Percentiles rank a stretch among this genome's conserved stretches.
Conservation (phyloP, 2,113 vertebrate species). For the Ptyas mucosa region DNA sequence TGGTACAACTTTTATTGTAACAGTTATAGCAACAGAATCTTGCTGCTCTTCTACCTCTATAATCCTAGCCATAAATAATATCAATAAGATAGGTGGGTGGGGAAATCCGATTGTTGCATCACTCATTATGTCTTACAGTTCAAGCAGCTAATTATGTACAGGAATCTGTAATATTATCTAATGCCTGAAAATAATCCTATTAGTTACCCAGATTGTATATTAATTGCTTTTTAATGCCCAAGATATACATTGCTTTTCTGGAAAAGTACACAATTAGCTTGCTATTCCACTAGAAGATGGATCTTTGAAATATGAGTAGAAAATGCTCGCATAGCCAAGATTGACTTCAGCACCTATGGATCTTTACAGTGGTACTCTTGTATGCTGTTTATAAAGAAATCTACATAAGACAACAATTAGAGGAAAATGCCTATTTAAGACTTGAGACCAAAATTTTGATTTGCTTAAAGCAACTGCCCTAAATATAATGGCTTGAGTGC, state of each 20-base stretch:
- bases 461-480: background rate
- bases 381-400: background rate
- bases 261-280: background rate
- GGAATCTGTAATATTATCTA: background rate
- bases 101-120: background rate
- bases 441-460: slow-evolving; percentile 17
- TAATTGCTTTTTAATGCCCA: background rate
- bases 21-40: background rate
- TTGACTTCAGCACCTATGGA: background rate
- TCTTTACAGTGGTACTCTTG: background rate
- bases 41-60: background rate
- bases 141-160: background rate
- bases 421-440: background rate
- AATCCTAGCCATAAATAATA: background rate
- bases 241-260: background rate
- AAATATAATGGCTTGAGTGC: slow-evolving; percentile 26
- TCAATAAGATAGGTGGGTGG: background rate
- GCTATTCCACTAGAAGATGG: background rate
- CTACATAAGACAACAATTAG: slow-evolving; percentile 17
- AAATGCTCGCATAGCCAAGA: background rate
- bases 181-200: background rate
- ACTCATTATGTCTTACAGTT: background rate
- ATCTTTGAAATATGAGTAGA: background rate
- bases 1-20: background rate
- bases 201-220: background rate